Evolutionary conservation across 2,888 invertebrate species (phyloP).

Genomic region (Allacma fusca): DNA sequence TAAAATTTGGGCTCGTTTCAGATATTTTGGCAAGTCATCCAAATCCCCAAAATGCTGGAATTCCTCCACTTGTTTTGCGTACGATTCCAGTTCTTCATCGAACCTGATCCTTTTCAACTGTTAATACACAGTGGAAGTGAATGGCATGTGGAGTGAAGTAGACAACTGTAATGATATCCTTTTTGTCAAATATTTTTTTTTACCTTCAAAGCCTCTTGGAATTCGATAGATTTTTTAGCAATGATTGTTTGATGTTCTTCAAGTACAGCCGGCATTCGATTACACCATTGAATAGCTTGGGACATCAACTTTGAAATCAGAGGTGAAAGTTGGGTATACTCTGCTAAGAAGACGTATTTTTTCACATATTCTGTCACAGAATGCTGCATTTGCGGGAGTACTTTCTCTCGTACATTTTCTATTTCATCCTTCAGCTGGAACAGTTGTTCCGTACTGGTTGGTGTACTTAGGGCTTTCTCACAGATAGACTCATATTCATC

Average conservation of each 20-base stretch:
- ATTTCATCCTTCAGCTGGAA: slow-evolving; percentile 84
- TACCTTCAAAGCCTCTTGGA: slow-evolving; percentile 80
- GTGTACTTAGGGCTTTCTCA: slow-evolving; percentile 79
- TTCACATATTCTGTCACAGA: slow-evolving; percentile 69
- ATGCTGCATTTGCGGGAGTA: slow-evolving; percentile 78
- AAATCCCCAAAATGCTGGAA: slow-evolving; percentile 88
- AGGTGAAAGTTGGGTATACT: slow-evolving; percentile 80
- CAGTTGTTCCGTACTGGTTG: slow-evolving; percentile 83
- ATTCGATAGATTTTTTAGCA: slow-evolving; percentile 83
- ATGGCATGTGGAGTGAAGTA: background rate
- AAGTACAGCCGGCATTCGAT: slow-evolving; percentile 80
- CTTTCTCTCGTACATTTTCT: slow-evolving; percentile 75
- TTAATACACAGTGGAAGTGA: background rate
- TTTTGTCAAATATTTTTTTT: background rate
- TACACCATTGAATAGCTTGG: slow-evolving; percentile 86
- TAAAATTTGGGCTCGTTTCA: slow-evolving; percentile 79
- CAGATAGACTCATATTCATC: slow-evolving; percentile 85
- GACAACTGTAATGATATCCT: background rate
- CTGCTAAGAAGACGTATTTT: slow-evolving; percentile 82
- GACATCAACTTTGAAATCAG: slow-evolving; percentile 89
- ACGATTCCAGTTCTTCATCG: slow-evolving; percentile 80
- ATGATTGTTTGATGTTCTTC: slow-evolving; percentile 83
- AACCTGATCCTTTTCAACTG: slow-evolving; percentile 79
- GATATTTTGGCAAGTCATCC: slow-evolving; percentile 81
- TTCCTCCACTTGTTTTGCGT: slow-evolving; percentile 81